phyloP scores from a whole-genome alignment of 2,888 invertebrate species.

The Chymomyza procnemis region DNA sequence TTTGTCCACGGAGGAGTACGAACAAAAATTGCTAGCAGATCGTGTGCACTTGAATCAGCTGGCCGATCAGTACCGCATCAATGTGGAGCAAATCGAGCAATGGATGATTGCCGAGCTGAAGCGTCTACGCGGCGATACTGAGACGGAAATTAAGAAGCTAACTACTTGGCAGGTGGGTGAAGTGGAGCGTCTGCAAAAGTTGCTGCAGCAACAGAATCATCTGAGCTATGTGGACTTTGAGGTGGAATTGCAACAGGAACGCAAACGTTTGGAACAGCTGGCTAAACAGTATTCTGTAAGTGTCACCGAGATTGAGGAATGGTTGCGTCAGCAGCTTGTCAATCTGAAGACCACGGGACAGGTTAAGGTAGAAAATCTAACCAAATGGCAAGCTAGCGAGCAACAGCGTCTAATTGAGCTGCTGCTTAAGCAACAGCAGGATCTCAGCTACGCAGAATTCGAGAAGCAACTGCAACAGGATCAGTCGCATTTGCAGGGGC shows the following conservation, averaged over 20 bases:
- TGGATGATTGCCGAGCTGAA: conserved; percentile 75
- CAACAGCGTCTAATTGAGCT: conserved; percentile 72
- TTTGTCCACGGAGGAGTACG: conserved; percentile 68
- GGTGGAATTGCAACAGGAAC: conserved; percentile 69
- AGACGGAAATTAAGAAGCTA: conserved; percentile 61
- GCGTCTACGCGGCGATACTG: conserved; percentile 64
- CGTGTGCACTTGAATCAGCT: conserved; percentile 73
- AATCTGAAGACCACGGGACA: conserved; percentile 72
- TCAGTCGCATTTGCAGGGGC: conserved; percentile 55
- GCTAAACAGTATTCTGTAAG: conserved; percentile 72
- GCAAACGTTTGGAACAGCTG: conserved; percentile 62
- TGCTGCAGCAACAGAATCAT: conserved; percentile 71
- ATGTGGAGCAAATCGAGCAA: conserved; percentile 73
- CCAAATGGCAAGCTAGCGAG: conserved; percentile 74
- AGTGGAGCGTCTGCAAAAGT: conserved; percentile 62
- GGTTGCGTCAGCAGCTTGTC: conserved; percentile 74
- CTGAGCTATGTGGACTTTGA: conserved; percentile 73
- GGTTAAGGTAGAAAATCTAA: conserved; percentile 69
- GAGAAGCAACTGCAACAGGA: conserved; percentile 66
- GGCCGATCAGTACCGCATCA: conserved; percentile 72
- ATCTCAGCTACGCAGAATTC: conserved; percentile 65
- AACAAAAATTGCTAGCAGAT: conserved; percentile 70
- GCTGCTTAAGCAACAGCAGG: conserved; percentile 67
- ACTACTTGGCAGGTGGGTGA: conserved; percentile 73
- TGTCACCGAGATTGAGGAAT: conserved; percentile 73